phyloP scores from a whole-genome alignment of 2,797 vertebrate species.

The Microtus agrestis region DNA sequence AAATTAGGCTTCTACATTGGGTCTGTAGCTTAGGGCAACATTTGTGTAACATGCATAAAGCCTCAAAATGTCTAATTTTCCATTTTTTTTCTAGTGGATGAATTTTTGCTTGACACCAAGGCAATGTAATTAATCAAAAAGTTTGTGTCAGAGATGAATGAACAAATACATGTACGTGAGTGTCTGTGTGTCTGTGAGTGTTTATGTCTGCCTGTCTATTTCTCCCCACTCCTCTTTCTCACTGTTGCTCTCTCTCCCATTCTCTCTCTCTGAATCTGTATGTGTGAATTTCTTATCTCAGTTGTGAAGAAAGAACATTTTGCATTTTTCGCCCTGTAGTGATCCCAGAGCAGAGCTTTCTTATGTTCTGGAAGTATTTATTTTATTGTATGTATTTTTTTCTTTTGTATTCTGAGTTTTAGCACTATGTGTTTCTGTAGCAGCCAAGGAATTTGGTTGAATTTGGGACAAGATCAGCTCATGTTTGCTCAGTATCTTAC shows the following conservation, averaged over 20 bases:
- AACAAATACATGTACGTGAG: neutral
- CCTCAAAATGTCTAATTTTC: constrained; percentile 33
- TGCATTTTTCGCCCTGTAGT: neutral
- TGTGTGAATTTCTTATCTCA: neutral
- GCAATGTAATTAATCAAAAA: neutral
- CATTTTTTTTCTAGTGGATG: neutral
- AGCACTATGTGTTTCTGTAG: neutral
- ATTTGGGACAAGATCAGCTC: neutral
- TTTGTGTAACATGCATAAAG: neutral
- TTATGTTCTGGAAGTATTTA: constrained; percentile 53
- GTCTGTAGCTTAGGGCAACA: neutral
- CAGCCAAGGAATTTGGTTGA: neutral
- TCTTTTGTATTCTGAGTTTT: neutral
- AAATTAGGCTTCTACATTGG: neutral
- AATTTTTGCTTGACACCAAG: constrained; percentile 16
- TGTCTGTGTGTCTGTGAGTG: neutral
- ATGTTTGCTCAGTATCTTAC: constrained; percentile 47
- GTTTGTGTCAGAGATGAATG: constrained; percentile 12
- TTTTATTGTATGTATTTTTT: neutral
- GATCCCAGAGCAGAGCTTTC: neutral
- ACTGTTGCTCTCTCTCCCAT: neutral
- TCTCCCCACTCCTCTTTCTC: neutral
- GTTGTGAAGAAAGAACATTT: neutral
- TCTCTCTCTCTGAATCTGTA: too few species aligned
- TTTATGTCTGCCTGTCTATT: neutral